Conservation (phyloP, 2,797 vertebrate species). For the Peromyscus eremicus region DNA sequence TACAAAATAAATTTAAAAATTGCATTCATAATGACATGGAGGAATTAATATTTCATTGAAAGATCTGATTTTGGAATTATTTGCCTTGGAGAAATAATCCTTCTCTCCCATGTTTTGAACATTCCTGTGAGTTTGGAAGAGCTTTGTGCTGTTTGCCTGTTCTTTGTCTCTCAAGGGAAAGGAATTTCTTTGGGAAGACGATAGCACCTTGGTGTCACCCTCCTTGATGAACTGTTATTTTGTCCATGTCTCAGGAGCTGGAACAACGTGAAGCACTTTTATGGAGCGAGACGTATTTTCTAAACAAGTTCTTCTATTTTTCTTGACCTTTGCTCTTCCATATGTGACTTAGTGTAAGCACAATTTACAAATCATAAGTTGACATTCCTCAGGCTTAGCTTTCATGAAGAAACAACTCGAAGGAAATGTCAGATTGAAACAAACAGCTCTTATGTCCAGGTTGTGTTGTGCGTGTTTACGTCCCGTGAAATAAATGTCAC, state of each 20-base stretch:
- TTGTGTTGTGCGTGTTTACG: background rate
- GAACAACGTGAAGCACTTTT: constrained; percentile 40
- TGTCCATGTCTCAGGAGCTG: constrained; percentile 34
- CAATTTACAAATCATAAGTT: constrained; percentile 52
- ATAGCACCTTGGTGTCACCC: constrained; percentile 36
- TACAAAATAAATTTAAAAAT: constrained; percentile 57
- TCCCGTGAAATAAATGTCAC: constrained; percentile 63
- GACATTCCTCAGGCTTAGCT: constrained; percentile 51
- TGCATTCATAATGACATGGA: background rate
- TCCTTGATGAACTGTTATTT: constrained; percentile 41
- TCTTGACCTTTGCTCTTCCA: constrained; percentile 62
- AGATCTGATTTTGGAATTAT: background rate
- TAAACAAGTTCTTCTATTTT: constrained; percentile 47
- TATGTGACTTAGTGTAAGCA: constrained; percentile 56
- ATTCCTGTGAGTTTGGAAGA: constrained; percentile 10
- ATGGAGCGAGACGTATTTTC: constrained; percentile 32
- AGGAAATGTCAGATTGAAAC: constrained; percentile 56
- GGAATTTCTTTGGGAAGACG: constrained; percentile 13
- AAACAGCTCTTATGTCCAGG: background rate
- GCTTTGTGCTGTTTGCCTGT: constrained; percentile 4
- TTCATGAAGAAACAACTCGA: constrained; percentile 37
- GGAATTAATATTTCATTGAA: constrained; percentile 21
- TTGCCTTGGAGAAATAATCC: background rate
- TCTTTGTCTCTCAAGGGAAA: constrained; percentile 45
- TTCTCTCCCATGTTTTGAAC: background rate